phyloP scores from a whole-genome alignment of 2,113 vertebrate species.

The Ifrita kowaldi region DNA sequence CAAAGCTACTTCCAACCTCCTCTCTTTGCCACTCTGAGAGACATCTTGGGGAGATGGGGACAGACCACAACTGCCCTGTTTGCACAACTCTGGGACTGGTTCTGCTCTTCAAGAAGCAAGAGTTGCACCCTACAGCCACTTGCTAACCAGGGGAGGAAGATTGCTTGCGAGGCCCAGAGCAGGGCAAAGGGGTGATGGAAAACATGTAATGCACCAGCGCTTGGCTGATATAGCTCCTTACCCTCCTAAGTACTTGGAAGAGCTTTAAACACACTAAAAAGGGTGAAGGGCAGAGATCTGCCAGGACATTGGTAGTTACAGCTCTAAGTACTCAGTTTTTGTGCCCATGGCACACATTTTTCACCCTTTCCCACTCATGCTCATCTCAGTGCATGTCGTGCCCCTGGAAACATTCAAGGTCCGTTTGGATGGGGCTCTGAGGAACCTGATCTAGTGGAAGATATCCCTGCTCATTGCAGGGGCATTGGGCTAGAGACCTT shows the following conservation, averaged over 20 bases:
- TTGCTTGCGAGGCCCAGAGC: not conserved
- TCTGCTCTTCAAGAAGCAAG: not conserved
- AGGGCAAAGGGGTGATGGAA: not conserved
- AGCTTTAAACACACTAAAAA: not conserved
- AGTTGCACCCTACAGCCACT: not conserved
- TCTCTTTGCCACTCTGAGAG: not conserved
- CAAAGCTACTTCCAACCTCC: not conserved
- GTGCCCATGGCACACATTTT: not conserved
- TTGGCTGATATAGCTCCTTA: not conserved
- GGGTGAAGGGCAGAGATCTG: not conserved
- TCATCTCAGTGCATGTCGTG: not conserved
- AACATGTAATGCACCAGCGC: not conserved
- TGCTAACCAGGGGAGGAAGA: not conserved
- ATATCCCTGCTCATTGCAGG: not conserved
- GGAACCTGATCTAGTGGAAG: not conserved
- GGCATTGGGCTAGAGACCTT: not conserved
- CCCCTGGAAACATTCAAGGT: not conserved
- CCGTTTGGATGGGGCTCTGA: not conserved
- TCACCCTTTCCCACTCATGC: not conserved
- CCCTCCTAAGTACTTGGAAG: not conserved
- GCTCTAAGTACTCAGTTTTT: not conserved
- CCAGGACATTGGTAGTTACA: not conserved
- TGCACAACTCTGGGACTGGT: not conserved
- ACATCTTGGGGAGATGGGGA: not conserved
- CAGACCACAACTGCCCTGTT: not conserved